Evolutionary conservation across 2,113 vertebrate genomes (phyloP), one percentile per base, ranked within the genome.

Genomic region (Ciconia boyciana): DNA sequence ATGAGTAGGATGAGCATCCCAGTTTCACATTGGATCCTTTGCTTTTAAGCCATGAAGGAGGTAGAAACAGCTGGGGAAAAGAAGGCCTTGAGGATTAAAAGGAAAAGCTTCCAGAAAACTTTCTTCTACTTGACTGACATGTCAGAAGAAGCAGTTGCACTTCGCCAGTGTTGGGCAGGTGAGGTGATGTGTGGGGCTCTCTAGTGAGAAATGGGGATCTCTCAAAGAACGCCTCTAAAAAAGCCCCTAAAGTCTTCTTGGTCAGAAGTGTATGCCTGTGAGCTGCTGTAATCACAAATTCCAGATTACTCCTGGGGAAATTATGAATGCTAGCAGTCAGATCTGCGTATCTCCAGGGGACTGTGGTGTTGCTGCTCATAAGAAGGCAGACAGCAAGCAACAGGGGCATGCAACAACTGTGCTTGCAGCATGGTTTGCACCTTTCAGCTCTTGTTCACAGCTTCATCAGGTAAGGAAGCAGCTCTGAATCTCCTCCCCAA

Each of bases 311-410:
- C 9, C 41, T 24, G 29, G 52, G 28, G 43, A 84, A 89, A 58
- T 39, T 0, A 7, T 11, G 20, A 32, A 65, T 51, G 19, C 10
- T 2, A 3, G 12, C 41, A 18, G 16, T 54, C 36, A 26, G 32
- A 18, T 46, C n/a, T 51, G 9, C 0, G 0, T 31, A 17, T 17
- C 13, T 34, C 32, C 79, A 49, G 34, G 32, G n/a, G 1, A 11
- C 14, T 17, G 10, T 16, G n/a, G 24, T 51, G 7, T 4, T 74
- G 44, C 36, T 83, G 39, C 62, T 85, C 1, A 0, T 49, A 36
- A 44, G 83, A 64, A 60, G 44, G 28, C 15, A 72, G 41, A 83
- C 14, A 46, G 16, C 17, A 39, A 93, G 60, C 3, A 44, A 28
- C 0, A 2, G 24, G 9, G 10, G 3, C 10, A 12, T 24, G n/a